Conservation (phyloP, 1,140 invertebrate genomes). For the Idris sp. region DNA sequence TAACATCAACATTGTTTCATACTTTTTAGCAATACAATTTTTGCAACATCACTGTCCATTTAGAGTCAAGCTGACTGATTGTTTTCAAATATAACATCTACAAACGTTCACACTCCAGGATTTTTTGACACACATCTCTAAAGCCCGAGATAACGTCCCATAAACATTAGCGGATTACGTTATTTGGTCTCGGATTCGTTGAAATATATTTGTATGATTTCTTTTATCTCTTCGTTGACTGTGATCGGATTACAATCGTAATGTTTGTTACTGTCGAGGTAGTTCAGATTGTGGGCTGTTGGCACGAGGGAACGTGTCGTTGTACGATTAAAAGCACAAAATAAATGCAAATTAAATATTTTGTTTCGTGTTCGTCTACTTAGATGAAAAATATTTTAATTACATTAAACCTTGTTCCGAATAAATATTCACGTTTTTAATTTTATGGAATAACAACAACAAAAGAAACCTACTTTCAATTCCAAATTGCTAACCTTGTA, state of each 20-base stretch:
- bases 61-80: too few species aligned
- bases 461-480: too few species aligned
- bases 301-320: slow-evolving; percentile 23
- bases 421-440: too few species aligned
- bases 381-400: slow-evolving; percentile 43
- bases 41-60: too few species aligned
- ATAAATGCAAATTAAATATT: slow-evolving; percentile 38
- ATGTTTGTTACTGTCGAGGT: slow-evolving; percentile 22
- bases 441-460: too few species aligned
- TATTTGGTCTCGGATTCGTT: slow-evolving; percentile 27
- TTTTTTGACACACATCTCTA: slow-evolving; percentile 28
- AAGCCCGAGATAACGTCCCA: slow-evolving; percentile 30
- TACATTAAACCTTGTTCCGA: slow-evolving; percentile 40
- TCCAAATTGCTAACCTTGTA: too few species aligned
- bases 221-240: slow-evolving; percentile 30
- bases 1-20: too few species aligned
- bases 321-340: slow-evolving; percentile 41
- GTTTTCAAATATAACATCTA: neutral
- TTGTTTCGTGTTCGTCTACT: slow-evolving; percentile 16
- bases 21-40: too few species aligned
- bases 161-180: slow-evolving; percentile 47
- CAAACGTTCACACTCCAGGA: slow-evolving; percentile 1
- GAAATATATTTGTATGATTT: slow-evolving; percentile 41
- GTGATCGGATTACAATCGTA: slow-evolving; percentile 49
- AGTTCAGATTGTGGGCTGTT: slow-evolving; percentile 8